Conservation (phyloP, 2,888 invertebrate genomes). For the Ariolimax columbianus region DNA sequence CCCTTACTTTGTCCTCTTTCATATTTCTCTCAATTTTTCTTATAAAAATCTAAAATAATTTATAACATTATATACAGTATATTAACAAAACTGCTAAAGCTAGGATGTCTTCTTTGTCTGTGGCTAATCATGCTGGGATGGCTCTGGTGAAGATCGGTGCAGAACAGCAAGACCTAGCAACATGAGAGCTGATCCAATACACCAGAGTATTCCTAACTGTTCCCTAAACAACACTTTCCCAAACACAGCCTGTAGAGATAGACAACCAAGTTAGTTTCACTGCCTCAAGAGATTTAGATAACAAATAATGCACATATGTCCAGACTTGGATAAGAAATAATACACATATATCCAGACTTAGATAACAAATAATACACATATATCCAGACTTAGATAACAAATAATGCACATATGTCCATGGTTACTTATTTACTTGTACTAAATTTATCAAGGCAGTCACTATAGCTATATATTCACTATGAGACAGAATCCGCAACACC, state of each 20-base stretch:
- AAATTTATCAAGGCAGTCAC: too few species aligned
- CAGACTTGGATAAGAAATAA: too few species aligned
- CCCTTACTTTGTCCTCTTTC: background rate
- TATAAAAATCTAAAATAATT: background rate
- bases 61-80: background rate
- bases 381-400: too few species aligned
- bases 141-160: conserved; percentile 51
- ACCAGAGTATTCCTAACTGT: conserved; percentile 85
- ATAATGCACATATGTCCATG: too few species aligned
- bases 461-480: too few species aligned
- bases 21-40: background rate
- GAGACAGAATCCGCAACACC: too few species aligned
- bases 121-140: background rate
- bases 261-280: background rate
- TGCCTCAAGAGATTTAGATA: background rate
- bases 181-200: conserved; percentile 86
- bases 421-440: too few species aligned
- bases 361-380: too few species aligned
- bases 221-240: conserved; percentile 86
- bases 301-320: too few species aligned
- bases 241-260: conserved; percentile 83
- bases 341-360: too few species aligned
- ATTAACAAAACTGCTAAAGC: background rate
- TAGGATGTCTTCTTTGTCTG: conserved; percentile 19
- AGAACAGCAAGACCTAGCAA: conserved; percentile 86